Evolutionary conservation across 2,888 invertebrate species (phyloP).

Genomic region (Plebejus anna): DNA sequence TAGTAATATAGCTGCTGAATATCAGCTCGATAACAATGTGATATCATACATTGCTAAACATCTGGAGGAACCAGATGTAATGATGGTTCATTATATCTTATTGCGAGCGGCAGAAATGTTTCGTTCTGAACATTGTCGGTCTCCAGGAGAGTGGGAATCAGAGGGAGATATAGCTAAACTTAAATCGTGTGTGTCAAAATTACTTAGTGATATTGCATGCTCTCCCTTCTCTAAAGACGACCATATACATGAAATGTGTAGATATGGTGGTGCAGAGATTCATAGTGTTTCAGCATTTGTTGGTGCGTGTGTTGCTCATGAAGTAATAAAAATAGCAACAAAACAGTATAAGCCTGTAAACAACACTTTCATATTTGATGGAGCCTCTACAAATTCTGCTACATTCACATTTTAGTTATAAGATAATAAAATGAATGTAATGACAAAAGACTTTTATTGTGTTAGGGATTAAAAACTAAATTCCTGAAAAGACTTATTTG

Average conservation of each 20-base stretch:
- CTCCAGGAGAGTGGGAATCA: conserved; percentile 93
- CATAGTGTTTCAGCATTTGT: conserved; percentile 96
- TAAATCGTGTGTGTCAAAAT: conserved; percentile 86
- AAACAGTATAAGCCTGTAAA: conserved; percentile 97
- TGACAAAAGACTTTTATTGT: conserved; percentile 10
- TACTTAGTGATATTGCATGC: conserved; percentile 92
- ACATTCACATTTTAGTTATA: conserved; percentile 86
- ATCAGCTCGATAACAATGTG: conserved; percentile 82
- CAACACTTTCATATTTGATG: conserved; percentile 97
- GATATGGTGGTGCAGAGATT: conserved; percentile 96
- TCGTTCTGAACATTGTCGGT: conserved; percentile 90
- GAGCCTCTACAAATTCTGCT: conserved; percentile 90
- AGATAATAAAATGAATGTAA: conserved; percentile 32
- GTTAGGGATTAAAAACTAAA: neutral
- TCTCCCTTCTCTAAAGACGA: conserved; percentile 91
- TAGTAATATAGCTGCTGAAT: conserved; percentile 89
- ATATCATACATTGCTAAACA: conserved; percentile 81
- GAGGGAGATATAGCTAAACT: conserved; percentile 94
- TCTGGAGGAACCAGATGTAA: conserved; percentile 90
- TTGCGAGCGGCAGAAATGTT: conserved; percentile 95
- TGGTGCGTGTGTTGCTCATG: conserved; percentile 96
- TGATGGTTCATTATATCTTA: conserved; percentile 94
- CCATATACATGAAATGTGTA: conserved; percentile 95
- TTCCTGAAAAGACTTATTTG: neutral
- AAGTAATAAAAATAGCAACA: conserved; percentile 96